Percentiles rank a stretch among this genome's conserved stretches.
Evolutionary conservation across 2,888 invertebrate genomes (phyloP).

Genomic region (Volucella bombylans): DNA sequence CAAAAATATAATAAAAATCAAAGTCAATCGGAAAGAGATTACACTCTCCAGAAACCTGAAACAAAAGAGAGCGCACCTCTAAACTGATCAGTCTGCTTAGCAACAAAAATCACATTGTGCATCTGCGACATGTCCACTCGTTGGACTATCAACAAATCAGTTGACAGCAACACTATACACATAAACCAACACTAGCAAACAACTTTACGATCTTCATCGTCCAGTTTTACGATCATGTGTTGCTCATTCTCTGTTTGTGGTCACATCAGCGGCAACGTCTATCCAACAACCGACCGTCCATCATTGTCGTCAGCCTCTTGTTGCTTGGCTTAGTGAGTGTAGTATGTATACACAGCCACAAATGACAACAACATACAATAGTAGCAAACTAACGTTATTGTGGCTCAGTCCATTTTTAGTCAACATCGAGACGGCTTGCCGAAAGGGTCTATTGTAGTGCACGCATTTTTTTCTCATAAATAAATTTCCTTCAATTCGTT

Average conservation of each 20-base stretch:
- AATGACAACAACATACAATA: constrained; percentile 14
- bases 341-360: background rate
- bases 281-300: constrained; percentile 3
- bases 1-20: background rate
- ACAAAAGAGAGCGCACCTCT: constrained; percentile 16
- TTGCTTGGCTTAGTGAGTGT: constrained; percentile 30
- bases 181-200: constrained; percentile 16
- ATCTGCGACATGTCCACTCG: constrained; percentile 11
- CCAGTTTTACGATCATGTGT: constrained; percentile 26
- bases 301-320: constrained; percentile 50
- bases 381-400: constrained; percentile 57
- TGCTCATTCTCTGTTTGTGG: constrained; percentile 32
- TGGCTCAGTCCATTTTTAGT: constrained; percentile 61
- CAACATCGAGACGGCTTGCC: constrained; percentile 70
- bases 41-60: background rate
- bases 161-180: constrained; percentile 13
- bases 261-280: constrained; percentile 55
- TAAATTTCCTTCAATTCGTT: constrained; percentile 10
- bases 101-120: constrained; percentile 35
- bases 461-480: constrained; percentile 26
- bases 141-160: constrained; percentile 42
- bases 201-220: constrained; percentile 37
- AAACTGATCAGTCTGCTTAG: constrained; percentile 42
- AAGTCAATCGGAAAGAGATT: constrained; percentile 29
- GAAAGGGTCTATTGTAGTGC: constrained; percentile 50